phyloP scores from a whole-genome alignment of 2,888 invertebrate genomes.

The Polydrusus pterygomalis region DNA sequence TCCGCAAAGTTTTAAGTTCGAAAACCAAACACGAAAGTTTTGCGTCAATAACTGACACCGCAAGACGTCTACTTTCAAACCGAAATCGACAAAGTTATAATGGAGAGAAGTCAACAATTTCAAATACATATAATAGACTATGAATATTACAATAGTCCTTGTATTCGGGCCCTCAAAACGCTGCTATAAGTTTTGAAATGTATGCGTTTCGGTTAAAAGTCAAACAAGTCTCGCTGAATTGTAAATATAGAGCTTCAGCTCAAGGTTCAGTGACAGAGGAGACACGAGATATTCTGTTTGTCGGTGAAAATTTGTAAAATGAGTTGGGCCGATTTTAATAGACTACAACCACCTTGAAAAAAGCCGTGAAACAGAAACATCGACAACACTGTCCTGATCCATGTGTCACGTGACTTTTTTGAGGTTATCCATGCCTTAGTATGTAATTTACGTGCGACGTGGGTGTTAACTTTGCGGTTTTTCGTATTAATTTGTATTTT shows the following conservation, averaged over 20 bases:
- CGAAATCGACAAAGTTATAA: slow-evolving; percentile 27
- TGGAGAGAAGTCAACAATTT: slow-evolving; percentile 28
- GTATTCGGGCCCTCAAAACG: slow-evolving; percentile 20
- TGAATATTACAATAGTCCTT: slow-evolving; percentile 25
- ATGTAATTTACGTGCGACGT: too few species aligned
- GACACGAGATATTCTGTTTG: slow-evolving; percentile 10
- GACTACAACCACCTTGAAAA: too few species aligned
- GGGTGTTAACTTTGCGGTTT: too few species aligned
- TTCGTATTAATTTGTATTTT: too few species aligned
- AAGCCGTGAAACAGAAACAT: too few species aligned
- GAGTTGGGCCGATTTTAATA: background rate
- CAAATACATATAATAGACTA: slow-evolving; percentile 18
- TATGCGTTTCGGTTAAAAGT: slow-evolving; percentile 36
- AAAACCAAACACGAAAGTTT: background rate
- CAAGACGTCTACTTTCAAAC: slow-evolving; percentile 16
- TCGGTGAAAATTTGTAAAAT: background rate
- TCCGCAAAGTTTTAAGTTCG: too few species aligned
- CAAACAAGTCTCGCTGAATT: slow-evolving; percentile 34
- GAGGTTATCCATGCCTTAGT: too few species aligned
- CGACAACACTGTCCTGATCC: too few species aligned
- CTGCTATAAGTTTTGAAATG: slow-evolving; percentile 24
- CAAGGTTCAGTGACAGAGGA: background rate
- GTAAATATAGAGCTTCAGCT: slow-evolving; percentile 29
- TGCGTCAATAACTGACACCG: background rate
- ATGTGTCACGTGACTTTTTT: too few species aligned